phyloP scores from a whole-genome alignment of 1,140 invertebrate species.

The Orchesella cincta region DNA sequence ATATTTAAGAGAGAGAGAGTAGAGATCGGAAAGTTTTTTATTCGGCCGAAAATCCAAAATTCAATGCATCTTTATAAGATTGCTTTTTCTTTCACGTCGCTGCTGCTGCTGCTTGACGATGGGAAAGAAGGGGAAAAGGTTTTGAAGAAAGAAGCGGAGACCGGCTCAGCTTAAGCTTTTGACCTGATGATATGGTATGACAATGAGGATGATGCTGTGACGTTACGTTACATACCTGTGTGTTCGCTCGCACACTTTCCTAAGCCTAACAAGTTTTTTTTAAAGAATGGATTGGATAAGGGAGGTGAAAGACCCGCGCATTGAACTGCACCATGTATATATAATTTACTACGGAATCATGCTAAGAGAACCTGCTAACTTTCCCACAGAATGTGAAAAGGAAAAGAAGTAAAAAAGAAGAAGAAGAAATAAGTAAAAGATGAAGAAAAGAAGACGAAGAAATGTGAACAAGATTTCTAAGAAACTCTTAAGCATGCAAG shows the following conservation, averaged over 20 bases:
- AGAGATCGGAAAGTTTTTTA: too few relatives aligned
- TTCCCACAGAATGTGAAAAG: constrained; percentile 3
- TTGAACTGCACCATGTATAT: background rate
- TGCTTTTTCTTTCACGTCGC: background rate
- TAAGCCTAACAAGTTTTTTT: background rate
- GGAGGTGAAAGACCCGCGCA: constrained; percentile 15
- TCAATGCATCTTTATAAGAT: background rate
- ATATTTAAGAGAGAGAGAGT: too few relatives aligned
- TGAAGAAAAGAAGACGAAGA: background rate
- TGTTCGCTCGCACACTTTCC: background rate
- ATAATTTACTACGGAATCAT: constrained; percentile 15
- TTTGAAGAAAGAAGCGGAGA: background rate
- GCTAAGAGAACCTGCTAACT: constrained; percentile 22
- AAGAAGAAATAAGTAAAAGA: background rate
- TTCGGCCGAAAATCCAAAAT: too few relatives aligned
- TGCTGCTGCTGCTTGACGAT: too few relatives aligned
- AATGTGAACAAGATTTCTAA: background rate
- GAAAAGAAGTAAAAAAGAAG: constrained; percentile 11
- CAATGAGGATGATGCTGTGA: background rate
- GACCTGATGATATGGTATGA: background rate
- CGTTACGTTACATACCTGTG: too few relatives aligned
- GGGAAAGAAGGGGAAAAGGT: background rate
- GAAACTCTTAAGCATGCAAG: constrained; percentile 20
- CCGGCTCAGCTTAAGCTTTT: background rate
- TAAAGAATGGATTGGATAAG: background rate